Evolutionary conservation across 2,113 vertebrate genomes (phyloP).

Genomic region (Ovis canadensis): DNA sequence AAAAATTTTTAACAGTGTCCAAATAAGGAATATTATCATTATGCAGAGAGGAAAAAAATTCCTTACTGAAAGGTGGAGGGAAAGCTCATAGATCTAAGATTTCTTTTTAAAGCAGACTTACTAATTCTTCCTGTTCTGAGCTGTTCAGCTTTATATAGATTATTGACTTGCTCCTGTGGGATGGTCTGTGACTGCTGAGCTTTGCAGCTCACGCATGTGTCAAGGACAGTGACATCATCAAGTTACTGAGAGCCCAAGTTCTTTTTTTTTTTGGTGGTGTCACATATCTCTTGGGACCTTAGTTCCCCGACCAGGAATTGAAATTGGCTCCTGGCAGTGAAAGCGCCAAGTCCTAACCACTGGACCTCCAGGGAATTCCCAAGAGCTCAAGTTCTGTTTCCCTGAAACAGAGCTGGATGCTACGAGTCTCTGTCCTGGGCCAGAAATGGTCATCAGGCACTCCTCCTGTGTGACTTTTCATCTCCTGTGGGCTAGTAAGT

Average conservation of each 20-base stretch:
- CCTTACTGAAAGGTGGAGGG: neutral
- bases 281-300: neutral
- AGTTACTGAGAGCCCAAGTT: neutral
- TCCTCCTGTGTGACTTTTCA: neutral
- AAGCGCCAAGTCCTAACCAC: neutral
- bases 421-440: rapidly evolving
- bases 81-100: neutral
- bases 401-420: neutral
- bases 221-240: neutral
- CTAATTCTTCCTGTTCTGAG: neutral
- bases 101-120: neutral
- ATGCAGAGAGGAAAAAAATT: neutral
- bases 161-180: neutral
- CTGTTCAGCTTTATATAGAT: neutral
- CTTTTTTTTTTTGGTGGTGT: neutral
- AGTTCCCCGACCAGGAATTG: neutral
- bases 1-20: neutral
- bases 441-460: neutral
- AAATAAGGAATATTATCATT: neutral
- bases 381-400: neutral
- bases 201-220: neutral
- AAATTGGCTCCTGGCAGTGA: neutral
- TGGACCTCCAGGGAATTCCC: neutral
- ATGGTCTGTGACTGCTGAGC: neutral
- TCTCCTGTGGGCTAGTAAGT: constrained; percentile 23